Evolutionary conservation across 2,888 invertebrate genomes (phyloP).

Genomic region (Agrotis ipsilon): DNA sequence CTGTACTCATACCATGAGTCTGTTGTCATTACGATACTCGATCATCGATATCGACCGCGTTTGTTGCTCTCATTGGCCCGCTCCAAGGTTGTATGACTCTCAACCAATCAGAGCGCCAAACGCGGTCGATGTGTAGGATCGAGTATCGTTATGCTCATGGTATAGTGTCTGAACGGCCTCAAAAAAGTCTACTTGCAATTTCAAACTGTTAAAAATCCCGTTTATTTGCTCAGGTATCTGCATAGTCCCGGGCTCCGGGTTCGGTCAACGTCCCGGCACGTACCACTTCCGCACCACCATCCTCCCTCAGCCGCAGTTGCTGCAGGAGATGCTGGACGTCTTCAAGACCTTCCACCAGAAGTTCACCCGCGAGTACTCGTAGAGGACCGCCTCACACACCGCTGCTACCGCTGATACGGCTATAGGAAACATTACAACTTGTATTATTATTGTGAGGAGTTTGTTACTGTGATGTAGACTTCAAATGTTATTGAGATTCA

Average conservation of each 20-base stretch:
- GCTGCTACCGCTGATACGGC: not conserved
- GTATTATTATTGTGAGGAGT: conserved; percentile 24
- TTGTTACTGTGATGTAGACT: conserved; percentile 32
- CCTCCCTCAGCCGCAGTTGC: conserved; percentile 95
- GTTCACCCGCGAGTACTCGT: conserved; percentile 90
- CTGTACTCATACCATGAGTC: too few relatives aligned
- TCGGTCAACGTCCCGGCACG: conserved; percentile 98
- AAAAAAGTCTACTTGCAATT: not conserved
- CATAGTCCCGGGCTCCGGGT: conserved; percentile 98
- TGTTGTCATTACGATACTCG: too few relatives aligned
- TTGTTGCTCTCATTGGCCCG: too few relatives aligned
- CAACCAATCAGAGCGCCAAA: too few relatives aligned
- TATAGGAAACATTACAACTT: not conserved
- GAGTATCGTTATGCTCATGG: too few relatives aligned
- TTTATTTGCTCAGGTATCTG: conserved; percentile 94
- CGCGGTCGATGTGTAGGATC: too few relatives aligned
- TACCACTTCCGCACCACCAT: conserved; percentile 99
- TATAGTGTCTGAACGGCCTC: not conserved
- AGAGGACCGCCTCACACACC: conserved; percentile 38
- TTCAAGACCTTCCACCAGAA: conserved; percentile 96
- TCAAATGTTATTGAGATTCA: not conserved
- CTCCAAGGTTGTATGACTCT: too few relatives aligned
- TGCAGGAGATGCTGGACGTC: conserved; percentile 95
- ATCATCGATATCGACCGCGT: too few relatives aligned
- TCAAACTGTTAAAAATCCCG: not conserved